These are phyloP conservation scores for Hypotaenidia philippensis DNA, from an alignment of 2,797 vertebrate genomes.

Conservation along the genomic window DNA sequence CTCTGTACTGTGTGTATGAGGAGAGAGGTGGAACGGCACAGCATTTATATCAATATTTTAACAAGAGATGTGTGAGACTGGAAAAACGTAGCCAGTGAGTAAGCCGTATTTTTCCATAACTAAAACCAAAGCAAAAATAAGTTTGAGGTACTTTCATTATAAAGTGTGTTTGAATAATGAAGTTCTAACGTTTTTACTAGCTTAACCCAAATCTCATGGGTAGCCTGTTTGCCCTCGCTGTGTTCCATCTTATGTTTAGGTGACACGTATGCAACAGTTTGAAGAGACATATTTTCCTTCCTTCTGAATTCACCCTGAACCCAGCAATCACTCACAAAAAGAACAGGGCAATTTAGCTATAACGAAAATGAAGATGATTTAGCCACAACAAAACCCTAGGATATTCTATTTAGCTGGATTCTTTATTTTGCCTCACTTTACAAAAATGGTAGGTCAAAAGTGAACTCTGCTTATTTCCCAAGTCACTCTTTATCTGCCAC, in stretches of 20 bases:
- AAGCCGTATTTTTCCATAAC: background rate
- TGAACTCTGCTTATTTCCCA: background rate
- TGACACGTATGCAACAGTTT: background rate
- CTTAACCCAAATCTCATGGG: background rate
- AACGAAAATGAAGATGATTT: background rate
- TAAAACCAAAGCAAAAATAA: background rate
- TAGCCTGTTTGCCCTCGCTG: background rate
- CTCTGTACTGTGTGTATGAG: background rate
- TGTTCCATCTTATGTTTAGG: background rate
- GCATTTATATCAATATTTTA: constrained; percentile 38
- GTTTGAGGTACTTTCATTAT: background rate
- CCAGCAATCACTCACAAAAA: background rate
- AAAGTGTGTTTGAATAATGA: background rate
- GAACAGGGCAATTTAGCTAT: background rate
- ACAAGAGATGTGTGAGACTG: constrained; percentile 3
- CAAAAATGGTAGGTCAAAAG: background rate
- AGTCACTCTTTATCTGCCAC: background rate
- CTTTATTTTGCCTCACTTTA: background rate
- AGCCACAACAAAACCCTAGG: background rate
- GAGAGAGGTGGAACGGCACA: background rate
- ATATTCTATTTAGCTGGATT: background rate
- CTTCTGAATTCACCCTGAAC: background rate
- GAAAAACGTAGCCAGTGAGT: background rate
- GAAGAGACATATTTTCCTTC: background rate
- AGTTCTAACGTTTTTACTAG: background rate